Evolutionary conservation across 2,888 invertebrate genomes (phyloP).

Genomic region (Chrysopilus asiliformis): DNA sequence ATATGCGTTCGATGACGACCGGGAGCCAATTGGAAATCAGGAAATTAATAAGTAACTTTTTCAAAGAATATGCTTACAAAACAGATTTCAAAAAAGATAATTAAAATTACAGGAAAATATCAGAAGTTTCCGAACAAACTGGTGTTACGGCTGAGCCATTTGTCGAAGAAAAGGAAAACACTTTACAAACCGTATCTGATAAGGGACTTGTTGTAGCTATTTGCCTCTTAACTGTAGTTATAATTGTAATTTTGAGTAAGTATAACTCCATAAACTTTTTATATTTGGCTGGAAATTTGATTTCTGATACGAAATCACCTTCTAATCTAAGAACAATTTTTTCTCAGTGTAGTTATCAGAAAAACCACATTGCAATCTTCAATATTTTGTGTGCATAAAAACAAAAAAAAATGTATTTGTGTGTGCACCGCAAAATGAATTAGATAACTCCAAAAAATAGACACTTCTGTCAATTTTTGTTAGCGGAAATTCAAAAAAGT

Average conservation of each 20-base stretch:
- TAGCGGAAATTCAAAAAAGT: neutral
- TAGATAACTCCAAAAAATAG: too few relatives aligned
- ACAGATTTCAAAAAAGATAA: constrained; percentile 3
- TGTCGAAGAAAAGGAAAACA: neutral
- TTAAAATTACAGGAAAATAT: constrained; percentile 5
- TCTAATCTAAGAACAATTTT: too few relatives aligned
- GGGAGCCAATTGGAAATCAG: constrained; percentile 12
- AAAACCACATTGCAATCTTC: too few relatives aligned
- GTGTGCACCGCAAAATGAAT: too few relatives aligned
- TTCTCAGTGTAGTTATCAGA: too few relatives aligned
- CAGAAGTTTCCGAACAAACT: neutral
- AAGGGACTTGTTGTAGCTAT: constrained; percentile 15
- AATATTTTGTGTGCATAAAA: too few relatives aligned
- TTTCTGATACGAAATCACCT: too few relatives aligned
- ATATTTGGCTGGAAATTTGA: neutral
- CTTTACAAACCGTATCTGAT: neutral
- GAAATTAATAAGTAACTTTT: constrained; percentile 12
- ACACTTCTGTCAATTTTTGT: too few relatives aligned
- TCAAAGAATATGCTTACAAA: neutral
- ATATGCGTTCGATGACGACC: constrained; percentile 16
- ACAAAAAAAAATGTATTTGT: too few relatives aligned
- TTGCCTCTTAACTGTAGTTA: constrained; percentile 12
- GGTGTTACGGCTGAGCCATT: constrained; percentile 1
- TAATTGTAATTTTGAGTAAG: constrained; percentile 14
- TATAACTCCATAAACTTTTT: constrained; percentile 1